Evolutionary conservation across 2,113 vertebrate genomes (phyloP).

Genomic region (Chaetodon trifascialis): DNA sequence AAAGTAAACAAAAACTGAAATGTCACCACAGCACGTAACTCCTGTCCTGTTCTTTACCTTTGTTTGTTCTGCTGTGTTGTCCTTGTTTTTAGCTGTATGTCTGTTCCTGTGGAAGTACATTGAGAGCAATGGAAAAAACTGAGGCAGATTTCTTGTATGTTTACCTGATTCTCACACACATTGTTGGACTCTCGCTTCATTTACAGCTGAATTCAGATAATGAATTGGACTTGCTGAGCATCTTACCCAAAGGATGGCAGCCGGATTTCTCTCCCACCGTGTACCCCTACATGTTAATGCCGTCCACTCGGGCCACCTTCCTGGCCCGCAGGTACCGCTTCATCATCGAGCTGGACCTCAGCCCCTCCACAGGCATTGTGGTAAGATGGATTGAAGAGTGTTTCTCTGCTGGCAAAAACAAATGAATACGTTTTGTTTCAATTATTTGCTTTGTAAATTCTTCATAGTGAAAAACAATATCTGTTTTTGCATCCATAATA

Average conservation of each 20-base stretch:
- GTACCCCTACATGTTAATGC: constrained; percentile 89
- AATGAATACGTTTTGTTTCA: not conserved
- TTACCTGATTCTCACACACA: no score
- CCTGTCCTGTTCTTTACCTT: no score
- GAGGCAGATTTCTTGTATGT: no score
- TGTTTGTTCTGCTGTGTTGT: no score
- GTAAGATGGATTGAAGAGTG: constrained; percentile 79
- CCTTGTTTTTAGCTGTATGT: no score
- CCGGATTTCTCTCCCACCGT: constrained; percentile 83
- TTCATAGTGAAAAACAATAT: no score
- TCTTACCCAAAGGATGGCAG: constrained; percentile 95
- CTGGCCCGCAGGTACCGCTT: constrained; percentile 96
- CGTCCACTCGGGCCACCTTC: constrained; percentile 93
- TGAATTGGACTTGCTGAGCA: constrained; percentile 92
- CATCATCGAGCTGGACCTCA: constrained; percentile 96
- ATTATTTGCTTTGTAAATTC: no score
- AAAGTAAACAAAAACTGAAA: not conserved
- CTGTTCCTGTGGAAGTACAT: no score
- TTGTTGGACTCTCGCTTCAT: constrained; percentile 3
- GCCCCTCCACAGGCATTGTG: constrained; percentile 98
- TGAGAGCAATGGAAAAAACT: no score
- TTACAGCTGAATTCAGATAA: constrained; percentile 88
- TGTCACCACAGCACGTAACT: no score
- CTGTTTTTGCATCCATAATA: not conserved
- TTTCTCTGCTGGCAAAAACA: not conserved